phyloP scores from a whole-genome alignment of 2,797 vertebrate species.

The Tapera naevia region DNA sequence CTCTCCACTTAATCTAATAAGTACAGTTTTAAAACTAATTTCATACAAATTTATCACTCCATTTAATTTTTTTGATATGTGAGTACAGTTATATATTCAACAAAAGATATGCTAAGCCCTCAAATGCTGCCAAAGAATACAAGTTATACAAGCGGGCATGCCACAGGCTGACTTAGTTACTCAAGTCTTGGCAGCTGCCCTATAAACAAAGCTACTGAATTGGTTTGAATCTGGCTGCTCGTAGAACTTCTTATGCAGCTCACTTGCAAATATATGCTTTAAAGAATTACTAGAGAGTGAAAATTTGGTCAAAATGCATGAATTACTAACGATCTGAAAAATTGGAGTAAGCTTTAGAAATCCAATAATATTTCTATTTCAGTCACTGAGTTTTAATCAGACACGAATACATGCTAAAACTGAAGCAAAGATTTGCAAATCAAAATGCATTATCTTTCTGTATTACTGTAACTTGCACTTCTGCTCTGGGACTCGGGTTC shows the following conservation, averaged over 20 bases:
- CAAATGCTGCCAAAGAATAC: constrained; percentile 41
- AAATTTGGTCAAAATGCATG: background rate
- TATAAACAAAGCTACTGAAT: constrained; percentile 64
- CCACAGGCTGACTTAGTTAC: constrained; percentile 62
- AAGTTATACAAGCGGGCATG: constrained; percentile 61
- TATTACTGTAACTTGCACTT: background rate
- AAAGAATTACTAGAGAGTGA: constrained; percentile 44
- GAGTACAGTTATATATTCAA: constrained; percentile 2
- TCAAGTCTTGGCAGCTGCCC: constrained; percentile 54
- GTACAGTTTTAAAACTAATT: background rate
- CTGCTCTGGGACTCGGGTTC: background rate
- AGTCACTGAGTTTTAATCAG: background rate
- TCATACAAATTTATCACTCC: background rate
- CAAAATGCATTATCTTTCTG: background rate
- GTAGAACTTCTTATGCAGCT: background rate
- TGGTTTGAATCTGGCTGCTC: background rate
- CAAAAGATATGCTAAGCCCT: background rate
- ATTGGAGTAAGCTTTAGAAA: background rate
- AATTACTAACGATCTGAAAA: background rate
- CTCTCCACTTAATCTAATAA: background rate
- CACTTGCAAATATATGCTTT: background rate
- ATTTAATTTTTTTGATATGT: background rate
- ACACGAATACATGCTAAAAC: background rate
- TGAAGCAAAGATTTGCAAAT: background rate
- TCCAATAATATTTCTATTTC: background rate